Conservation (phyloP, 2,888 invertebrate species). For the Archips crataeganus region DNA sequence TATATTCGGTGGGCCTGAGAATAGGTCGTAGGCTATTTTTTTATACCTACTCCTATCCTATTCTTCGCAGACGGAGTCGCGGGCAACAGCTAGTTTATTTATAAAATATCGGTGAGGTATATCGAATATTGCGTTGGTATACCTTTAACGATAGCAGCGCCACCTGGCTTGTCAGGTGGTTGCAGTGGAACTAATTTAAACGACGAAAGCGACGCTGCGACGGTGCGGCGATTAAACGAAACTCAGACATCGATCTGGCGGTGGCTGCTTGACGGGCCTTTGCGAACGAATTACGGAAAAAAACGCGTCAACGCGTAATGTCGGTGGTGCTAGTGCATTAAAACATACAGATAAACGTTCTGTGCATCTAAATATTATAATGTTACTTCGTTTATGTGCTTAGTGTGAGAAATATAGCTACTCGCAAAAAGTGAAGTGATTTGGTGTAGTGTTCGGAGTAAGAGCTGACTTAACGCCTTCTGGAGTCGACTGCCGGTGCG, state of each 20-base stretch:
- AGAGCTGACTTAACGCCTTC: constrained; percentile 62
- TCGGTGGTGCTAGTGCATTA: constrained; percentile 81
- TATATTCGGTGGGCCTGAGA: no score
- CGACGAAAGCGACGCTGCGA: constrained; percentile 58
- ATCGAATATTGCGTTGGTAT: constrained; percentile 52
- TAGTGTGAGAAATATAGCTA: constrained; percentile 77
- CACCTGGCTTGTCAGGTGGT: constrained; percentile 57
- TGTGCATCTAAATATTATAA: constrained; percentile 75
- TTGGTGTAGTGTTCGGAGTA: constrained; percentile 71
- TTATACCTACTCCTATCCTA: no score
- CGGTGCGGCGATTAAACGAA: constrained; percentile 68
- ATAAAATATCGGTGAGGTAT: constrained; percentile 25
- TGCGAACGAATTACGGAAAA: constrained; percentile 75
- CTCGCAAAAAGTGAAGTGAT: constrained; percentile 64
- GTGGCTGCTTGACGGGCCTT: constrained; percentile 71
- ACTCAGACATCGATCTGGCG: constrained; percentile 81
- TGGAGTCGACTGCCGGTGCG: constrained; percentile 74
- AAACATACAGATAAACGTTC: constrained; percentile 65
- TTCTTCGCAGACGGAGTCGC: no score
- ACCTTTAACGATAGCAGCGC: constrained; percentile 53
- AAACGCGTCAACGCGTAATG: constrained; percentile 75
- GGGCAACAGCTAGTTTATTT: no score
- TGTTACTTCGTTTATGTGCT: constrained; percentile 78
- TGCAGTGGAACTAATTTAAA: constrained; percentile 46
- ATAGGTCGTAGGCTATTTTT: no score